phyloP scores from a whole-genome alignment of 1,140 invertebrate species.

The Macrobrachium rosenbergii region DNA sequence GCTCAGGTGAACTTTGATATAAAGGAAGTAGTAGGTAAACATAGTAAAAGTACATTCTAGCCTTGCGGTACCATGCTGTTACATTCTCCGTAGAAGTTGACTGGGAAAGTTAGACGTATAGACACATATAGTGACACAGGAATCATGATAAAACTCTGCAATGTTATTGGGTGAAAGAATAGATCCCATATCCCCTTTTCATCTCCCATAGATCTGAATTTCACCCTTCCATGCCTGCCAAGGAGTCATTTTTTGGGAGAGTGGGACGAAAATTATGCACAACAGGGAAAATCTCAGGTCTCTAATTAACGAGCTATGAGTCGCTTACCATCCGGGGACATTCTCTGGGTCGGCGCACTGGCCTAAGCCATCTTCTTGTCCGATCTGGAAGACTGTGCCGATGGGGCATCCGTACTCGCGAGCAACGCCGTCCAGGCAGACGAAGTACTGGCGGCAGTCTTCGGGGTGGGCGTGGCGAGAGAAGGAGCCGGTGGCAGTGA shows the following conservation, averaged over 20 bases:
- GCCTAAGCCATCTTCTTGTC: slow-evolving; percentile 86
- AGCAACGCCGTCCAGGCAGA: slow-evolving; percentile 87
- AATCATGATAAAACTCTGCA: too few relatives aligned
- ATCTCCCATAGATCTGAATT: neutral
- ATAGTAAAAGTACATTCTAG: neutral
- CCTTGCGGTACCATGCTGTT: too few relatives aligned
- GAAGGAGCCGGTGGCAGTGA: slow-evolving; percentile 85
- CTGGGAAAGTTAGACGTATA: too few relatives aligned
- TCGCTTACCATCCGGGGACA: slow-evolving; percentile 93
- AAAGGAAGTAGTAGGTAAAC: neutral
- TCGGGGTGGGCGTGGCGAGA: slow-evolving; percentile 94
- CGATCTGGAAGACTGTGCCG: slow-evolving; percentile 96
- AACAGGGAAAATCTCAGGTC: neutral
- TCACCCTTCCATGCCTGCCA: too few relatives aligned
- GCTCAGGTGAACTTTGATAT: too few relatives aligned
- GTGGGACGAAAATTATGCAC: neutral
- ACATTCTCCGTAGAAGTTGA: too few relatives aligned
- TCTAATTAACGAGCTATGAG: too few relatives aligned
- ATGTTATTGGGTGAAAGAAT: too few relatives aligned
- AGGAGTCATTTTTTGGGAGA: too few relatives aligned
- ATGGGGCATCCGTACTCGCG: slow-evolving; percentile 95
- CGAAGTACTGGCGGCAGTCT: slow-evolving; percentile 94
- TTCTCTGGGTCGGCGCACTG: slow-evolving; percentile 94
- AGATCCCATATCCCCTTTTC: neutral
- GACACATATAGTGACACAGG: too few relatives aligned